These are phyloP conservation scores for Phymorhynchus buccinoides DNA, from an alignment of 1,140 invertebrate species.

Conservation along the genomic window DNA sequence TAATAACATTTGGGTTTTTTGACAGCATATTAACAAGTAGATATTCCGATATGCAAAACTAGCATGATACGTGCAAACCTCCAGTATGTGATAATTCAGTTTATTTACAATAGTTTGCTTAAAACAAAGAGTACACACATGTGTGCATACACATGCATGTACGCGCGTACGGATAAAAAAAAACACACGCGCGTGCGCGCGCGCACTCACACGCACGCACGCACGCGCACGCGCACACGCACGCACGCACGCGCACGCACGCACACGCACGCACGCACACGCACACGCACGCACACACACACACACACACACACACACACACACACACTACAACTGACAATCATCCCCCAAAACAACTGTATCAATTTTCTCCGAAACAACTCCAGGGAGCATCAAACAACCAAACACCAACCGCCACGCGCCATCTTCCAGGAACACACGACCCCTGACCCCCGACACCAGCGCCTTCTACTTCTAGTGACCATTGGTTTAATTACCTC, in stretches of 20 bases:
- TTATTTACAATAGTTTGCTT: no score
- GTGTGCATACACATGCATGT: background rate
- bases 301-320: no score
- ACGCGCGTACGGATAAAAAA: background rate
- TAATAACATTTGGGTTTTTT: no score
- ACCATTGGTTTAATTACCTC: conserved; percentile 7
- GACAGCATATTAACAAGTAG: no score
- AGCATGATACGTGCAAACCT: no score
- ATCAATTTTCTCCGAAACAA: background rate
- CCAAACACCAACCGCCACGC: conserved; percentile 5
- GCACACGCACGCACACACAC: no score
- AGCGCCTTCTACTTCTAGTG: background rate
- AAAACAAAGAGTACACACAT: no score
- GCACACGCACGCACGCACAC: no score
- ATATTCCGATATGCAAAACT: no score
- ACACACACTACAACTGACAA: no score
- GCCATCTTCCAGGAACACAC: background rate
- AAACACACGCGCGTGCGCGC: background rate
- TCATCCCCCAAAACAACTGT: background rate
- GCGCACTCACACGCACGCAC: background rate
- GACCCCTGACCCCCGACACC: conserved; percentile 8
- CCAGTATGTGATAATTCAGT: no score
- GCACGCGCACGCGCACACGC: background rate
- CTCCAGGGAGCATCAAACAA: background rate
- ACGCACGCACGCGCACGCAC: background rate